These are phyloP conservation scores for Notospermus geniculatus DNA, from an alignment of 1,140 invertebrate genomes.

Conservation along the genomic window DNA sequence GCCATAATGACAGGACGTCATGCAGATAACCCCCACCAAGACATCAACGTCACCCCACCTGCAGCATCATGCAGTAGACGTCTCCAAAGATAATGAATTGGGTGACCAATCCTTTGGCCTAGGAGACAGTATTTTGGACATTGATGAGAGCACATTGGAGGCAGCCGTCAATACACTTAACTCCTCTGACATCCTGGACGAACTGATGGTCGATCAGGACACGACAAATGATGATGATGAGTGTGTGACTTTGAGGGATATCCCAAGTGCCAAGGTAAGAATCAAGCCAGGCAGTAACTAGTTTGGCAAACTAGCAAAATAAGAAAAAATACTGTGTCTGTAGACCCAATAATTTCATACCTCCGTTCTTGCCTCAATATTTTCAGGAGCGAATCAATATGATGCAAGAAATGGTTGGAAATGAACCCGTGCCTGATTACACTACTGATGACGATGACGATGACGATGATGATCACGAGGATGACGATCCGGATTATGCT, in stretches of 20 bases:
- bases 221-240: neutral
- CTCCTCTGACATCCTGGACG: neutral
- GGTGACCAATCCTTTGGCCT: neutral
- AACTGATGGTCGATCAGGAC: neutral
- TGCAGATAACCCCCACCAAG: no score
- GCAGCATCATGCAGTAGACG: no score
- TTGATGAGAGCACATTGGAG: neutral
- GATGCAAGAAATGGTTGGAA: no score
- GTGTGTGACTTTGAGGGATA: neutral
- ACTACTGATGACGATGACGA: neutral
- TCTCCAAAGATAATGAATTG: constrained; percentile 1
- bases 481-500: neutral
- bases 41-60: no score
- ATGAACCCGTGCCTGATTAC: no score
- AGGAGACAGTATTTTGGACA: neutral
- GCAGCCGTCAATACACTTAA: neutral
- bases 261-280: neutral
- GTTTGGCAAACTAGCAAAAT: no score
- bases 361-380: no score
- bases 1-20: neutral
- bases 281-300: neutral
- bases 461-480: neutral
- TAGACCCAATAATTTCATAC: no score
- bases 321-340: no score
- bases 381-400: no score